These are phyloP conservation scores for Tipula confusa DNA, from an alignment of 2,888 invertebrate genomes.

Conservation along the genomic window DNA sequence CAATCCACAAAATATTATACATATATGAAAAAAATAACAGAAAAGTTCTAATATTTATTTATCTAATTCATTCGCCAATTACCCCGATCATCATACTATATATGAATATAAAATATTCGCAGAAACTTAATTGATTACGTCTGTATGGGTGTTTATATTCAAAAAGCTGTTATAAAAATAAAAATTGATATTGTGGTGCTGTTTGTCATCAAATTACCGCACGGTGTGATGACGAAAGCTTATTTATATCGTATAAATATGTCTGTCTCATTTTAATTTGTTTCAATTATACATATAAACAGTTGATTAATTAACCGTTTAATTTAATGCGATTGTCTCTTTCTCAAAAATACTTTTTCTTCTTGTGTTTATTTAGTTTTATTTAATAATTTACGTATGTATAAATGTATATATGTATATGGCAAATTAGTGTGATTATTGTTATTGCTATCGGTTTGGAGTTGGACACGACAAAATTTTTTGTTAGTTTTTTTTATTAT, in stretches of 20 bases:
- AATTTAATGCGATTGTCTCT: background rate
- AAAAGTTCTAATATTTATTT: background rate
- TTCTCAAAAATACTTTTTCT: background rate
- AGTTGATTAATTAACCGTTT: constrained; percentile 6
- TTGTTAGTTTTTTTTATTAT: background rate
- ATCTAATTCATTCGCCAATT: background rate
- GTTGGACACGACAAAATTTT: background rate
- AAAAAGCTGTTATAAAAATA: background rate
- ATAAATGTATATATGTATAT: background rate
- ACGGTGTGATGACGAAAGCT: background rate
- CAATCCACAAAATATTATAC: background rate
- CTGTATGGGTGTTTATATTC: background rate
- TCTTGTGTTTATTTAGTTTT: background rate
- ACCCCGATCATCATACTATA: background rate
- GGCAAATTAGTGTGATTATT: background rate
- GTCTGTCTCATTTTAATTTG: background rate
- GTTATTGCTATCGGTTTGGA: background rate
- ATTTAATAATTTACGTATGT: background rate
- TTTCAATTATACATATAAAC: background rate
- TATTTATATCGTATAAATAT: background rate
- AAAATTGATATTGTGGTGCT: background rate
- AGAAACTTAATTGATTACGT: background rate
- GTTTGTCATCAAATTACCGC: constrained; percentile 6
- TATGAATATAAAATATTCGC: background rate
- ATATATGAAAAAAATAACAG: no score